Conservation (phyloP, 2,113 vertebrate species). For the Lonchura striata region DNA sequence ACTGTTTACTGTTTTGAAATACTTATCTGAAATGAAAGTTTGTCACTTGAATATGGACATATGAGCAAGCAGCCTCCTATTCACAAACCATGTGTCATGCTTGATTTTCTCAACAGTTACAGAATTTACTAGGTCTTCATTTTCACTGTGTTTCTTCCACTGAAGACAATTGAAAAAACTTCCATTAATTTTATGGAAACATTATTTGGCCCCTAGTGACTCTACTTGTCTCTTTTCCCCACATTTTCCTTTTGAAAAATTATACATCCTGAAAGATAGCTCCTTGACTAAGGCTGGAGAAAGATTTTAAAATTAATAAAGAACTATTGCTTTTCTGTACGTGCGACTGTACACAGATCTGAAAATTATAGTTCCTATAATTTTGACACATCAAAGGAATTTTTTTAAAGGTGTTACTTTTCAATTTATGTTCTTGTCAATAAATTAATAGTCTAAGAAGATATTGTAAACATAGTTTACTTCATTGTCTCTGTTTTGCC, state of each 20-base stretch:
- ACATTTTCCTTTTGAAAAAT: neutral
- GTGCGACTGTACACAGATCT: neutral
- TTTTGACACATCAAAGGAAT: neutral
- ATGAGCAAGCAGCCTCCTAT: neutral
- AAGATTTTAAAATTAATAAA: conserved; percentile 4
- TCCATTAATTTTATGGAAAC: neutral
- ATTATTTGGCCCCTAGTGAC: neutral
- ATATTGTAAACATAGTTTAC: neutral
- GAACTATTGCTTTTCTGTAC: neutral
- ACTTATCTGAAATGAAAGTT: neutral
- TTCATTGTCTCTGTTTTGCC: neutral
- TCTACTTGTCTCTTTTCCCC: neutral
- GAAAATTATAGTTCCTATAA: neutral
- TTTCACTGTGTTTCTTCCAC: neutral
- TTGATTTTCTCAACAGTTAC: neutral
- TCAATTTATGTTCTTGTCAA: neutral
- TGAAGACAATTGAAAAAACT: neutral
- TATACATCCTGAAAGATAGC: neutral
- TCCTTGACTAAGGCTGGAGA: neutral
- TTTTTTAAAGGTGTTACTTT: neutral
- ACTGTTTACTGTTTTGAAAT: neutral
- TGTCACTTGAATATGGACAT: neutral
- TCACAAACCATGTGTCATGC: neutral
- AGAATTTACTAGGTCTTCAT: neutral
- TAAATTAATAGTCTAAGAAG: conserved; percentile 21